Conservation (phyloP, 2,888 invertebrate species). For the Ichneumoninae sp. region DNA sequence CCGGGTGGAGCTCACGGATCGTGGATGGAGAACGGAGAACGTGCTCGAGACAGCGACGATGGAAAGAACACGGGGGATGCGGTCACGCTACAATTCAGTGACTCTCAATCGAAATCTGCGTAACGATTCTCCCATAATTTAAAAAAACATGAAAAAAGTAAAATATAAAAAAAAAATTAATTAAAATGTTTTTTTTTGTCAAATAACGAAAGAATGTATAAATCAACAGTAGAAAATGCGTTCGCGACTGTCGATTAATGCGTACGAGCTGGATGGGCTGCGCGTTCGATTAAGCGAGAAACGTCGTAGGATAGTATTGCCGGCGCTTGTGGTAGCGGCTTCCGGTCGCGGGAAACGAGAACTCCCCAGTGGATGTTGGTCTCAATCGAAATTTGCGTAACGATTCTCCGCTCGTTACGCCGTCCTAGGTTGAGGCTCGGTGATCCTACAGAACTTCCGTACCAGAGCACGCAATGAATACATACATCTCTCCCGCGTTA, state of each 20-base stretch:
- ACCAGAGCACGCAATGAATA: too few relatives aligned
- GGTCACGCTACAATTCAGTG: slow-evolving; percentile 56
- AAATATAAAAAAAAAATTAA: background rate
- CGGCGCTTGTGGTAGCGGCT: background rate
- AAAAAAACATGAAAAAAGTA: background rate
- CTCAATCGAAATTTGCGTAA: too few relatives aligned
- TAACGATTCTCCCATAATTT: background rate
- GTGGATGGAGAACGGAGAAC: slow-evolving; percentile 45
- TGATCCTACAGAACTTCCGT: too few relatives aligned
- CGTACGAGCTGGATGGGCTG: background rate
- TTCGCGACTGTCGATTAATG: slow-evolving; percentile 13
- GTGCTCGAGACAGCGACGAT: slow-evolving; percentile 39
- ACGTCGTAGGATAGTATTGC: background rate
- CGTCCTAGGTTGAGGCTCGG: too few relatives aligned
- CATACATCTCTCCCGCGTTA: too few relatives aligned
- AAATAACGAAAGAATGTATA: too few relatives aligned
- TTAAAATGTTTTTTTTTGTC: background rate
- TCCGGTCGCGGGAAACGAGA: slow-evolving; percentile 4
- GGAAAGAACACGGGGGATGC: slow-evolving; percentile 37
- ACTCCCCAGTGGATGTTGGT: background rate
- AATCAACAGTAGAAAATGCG: background rate
- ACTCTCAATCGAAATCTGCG: slow-evolving; percentile 54
- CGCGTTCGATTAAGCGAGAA: background rate
- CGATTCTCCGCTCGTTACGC: too few relatives aligned
- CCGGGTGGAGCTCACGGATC: slow-evolving; percentile 49